Conservation (phyloP, 1,140 invertebrate species). For the Augochlora pura region DNA sequence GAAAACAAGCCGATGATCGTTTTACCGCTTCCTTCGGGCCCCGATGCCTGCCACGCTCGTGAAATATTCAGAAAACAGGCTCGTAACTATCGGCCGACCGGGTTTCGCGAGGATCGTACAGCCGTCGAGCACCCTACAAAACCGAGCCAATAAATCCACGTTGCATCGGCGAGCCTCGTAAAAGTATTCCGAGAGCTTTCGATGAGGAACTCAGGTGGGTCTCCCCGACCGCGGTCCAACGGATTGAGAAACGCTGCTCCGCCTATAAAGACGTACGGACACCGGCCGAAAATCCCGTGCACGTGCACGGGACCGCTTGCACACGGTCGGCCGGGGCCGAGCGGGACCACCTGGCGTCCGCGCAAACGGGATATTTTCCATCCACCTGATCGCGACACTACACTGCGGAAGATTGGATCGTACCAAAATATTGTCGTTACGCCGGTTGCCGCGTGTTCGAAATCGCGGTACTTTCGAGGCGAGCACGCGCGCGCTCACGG, state of each 20-base stretch:
- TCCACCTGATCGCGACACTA: slow-evolving; percentile 58
- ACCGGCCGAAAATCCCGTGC: not conserved
- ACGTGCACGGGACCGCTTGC: slow-evolving; percentile 3
- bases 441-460: slow-evolving; percentile 51
- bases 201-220: slow-evolving; percentile 2
- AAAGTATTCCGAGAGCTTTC: not conserved
- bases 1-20: too few species aligned
- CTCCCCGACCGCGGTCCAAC: not conserved
- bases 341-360: slow-evolving; percentile 32
- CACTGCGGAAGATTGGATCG: slow-evolving; percentile 59
- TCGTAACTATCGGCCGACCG: not conserved
- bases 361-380: slow-evolving; percentile 55
- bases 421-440: slow-evolving; percentile 62
- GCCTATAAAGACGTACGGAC: not conserved
- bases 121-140: not conserved
- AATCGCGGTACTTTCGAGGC: slow-evolving; percentile 49
- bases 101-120: not conserved
- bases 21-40: too few species aligned
- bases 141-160: not conserved
- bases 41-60: too few species aligned
- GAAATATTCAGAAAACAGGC: not conserved
- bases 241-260: not conserved
- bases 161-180: not conserved
- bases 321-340: slow-evolving; percentile 10
- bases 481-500: not conserved